phyloP scores from a whole-genome alignment of 2,113 vertebrate species.

The Monarcha castaneiventris region DNA sequence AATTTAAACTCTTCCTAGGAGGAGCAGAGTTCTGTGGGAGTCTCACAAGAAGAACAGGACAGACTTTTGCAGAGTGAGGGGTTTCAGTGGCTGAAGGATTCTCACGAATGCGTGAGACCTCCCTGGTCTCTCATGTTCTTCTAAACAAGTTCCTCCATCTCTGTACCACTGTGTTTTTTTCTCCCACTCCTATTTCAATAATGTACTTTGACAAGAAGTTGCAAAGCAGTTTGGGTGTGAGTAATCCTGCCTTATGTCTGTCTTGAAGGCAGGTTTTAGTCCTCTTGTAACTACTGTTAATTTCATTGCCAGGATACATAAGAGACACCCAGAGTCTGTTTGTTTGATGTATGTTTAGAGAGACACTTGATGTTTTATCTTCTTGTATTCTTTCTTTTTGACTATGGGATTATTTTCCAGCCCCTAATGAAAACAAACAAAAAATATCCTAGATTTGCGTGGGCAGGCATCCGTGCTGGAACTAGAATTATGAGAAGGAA shows the following conservation, averaged over 20 bases:
- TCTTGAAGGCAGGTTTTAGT: neutral
- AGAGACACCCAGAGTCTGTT: neutral
- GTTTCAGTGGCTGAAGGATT: neutral
- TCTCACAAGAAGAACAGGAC: neutral
- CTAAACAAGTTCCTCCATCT: neutral
- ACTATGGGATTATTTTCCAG: neutral
- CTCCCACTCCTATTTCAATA: neutral
- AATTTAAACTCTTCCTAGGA: neutral
- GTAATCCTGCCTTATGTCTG: neutral
- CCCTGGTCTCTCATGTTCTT: neutral
- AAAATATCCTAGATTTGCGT: neutral
- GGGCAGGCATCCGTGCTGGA: neutral
- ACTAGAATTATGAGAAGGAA: neutral
- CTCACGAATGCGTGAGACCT: too few relatives aligned
- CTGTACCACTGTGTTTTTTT: neutral
- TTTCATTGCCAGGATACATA: neutral
- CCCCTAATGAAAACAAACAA: neutral
- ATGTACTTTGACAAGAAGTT: neutral
- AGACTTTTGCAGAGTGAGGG: neutral
- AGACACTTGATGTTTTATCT: neutral
- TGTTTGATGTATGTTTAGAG: neutral
- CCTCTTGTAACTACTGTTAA: neutral
- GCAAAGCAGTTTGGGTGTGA: neutral
- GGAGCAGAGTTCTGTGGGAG: neutral
- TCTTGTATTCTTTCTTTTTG: neutral